phyloP scores from a whole-genome alignment of 1,140 invertebrate species.

The Magallana angulata region DNA sequence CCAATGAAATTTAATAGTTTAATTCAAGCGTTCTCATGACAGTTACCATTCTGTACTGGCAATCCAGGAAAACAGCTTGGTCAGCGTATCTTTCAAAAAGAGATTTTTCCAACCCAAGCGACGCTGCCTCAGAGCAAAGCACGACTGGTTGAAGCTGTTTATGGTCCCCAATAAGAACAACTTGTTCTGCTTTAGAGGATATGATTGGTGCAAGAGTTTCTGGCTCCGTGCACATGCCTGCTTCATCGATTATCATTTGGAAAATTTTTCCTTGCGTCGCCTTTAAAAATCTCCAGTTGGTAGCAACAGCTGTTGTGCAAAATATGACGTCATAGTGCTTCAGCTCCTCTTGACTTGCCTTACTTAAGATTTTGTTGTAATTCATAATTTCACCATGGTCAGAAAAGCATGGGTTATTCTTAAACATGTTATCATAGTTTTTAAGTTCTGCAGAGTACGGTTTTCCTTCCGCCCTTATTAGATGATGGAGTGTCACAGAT shows the following conservation, averaged over 20 bases:
- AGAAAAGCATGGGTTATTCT: slow-evolving; percentile 18
- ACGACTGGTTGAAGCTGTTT: slow-evolving; percentile 73
- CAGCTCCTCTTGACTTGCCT: slow-evolving; percentile 57
- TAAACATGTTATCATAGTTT: slow-evolving; percentile 55
- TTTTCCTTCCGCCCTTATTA: slow-evolving; percentile 64
- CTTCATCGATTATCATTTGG: slow-evolving; percentile 71
- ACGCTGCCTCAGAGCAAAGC: slow-evolving; percentile 60
- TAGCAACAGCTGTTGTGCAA: slow-evolving; percentile 60
- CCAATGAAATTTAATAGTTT: no score
- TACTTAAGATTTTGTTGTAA: slow-evolving; percentile 50
- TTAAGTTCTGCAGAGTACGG: slow-evolving; percentile 63
- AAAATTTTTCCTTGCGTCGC: slow-evolving; percentile 42
- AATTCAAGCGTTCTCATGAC: background rate
- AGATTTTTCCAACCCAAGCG: slow-evolving; percentile 68
- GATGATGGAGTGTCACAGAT: slow-evolving; percentile 64
- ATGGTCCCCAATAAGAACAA: slow-evolving; percentile 75
- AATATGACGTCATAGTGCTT: slow-evolving; percentile 62
- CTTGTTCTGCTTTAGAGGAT: slow-evolving; percentile 59
- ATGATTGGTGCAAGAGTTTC: slow-evolving; percentile 70
- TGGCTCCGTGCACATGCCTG: slow-evolving; percentile 73
- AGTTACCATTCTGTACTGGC: slow-evolving; percentile 74
- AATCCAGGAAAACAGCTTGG: slow-evolving; percentile 60
- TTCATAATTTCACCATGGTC: slow-evolving; percentile 46
- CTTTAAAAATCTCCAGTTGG: slow-evolving; percentile 45
- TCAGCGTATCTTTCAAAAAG: slow-evolving; percentile 70